Evolutionary conservation across 2,113 vertebrate genomes (phyloP), one percentile per base, ranked within the genome.

Genomic region (Dryoscopus gambensis): DNA sequence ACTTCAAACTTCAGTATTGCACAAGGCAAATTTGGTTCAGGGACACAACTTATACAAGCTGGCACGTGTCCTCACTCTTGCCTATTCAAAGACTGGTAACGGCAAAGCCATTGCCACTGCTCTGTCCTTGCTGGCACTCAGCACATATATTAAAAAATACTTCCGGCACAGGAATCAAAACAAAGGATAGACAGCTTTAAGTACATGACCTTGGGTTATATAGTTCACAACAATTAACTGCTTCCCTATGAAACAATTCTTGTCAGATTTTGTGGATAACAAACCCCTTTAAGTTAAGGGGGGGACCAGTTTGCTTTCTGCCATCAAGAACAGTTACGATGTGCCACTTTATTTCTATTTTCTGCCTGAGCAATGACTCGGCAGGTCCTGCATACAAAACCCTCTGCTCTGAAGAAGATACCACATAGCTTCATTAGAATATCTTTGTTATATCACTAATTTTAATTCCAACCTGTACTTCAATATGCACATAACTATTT

Each of bases 381-480:
- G 5, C 24, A 90, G 67, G 63, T 14, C 44, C 30, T 55, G 4
- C 4, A 37, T 6, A 80, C 1, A 2, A 87, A 71, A 64, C 53
- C 70, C 70, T 28, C 39, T 44, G 50, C 70, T 70, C 59, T 90
- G 90, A 96, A 96, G 65, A 97, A 90, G 80, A 90, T 55, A 95
- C 28, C 67, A 92, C 65, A 87, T 89, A 52, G 5, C 95, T 96
- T 93, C 74, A 96, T 84, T 84, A 95, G 69, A 56, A 42, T 60
- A 95, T 63, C n/a, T 97, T 91, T 95, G 94, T 68, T 93, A 84
- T 69, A 89, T 83, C 84, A 81, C 90, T 87, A 95, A 81, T 93
- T 98, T 98, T 97, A 97, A 98, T 97, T 97, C 91, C 83, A 97
- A 96, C 74, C 76, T 92, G 93, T 89, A 97, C 64, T 96, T 90